phyloP scores from a whole-genome alignment of 1,140 invertebrate species.

The Eufriesea mexicana region DNA sequence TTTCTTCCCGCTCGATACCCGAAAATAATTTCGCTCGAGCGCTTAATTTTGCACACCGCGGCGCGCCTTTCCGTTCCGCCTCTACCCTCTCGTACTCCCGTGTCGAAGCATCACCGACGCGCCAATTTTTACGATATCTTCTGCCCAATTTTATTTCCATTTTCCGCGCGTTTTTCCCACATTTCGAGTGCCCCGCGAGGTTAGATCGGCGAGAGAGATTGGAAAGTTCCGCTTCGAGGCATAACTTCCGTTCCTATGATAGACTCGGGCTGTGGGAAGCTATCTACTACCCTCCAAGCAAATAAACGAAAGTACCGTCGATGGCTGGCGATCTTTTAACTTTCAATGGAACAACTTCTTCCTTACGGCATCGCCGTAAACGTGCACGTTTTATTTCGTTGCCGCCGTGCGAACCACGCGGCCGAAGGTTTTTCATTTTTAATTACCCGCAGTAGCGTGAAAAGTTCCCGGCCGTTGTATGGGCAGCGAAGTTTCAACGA shows the following conservation, averaged over 20 bases:
- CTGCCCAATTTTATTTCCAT: too few relatives aligned
- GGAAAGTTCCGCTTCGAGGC: background rate
- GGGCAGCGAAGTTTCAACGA: conserved; percentile 60
- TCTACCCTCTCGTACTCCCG: too few relatives aligned
- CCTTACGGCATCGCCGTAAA: conserved; percentile 57
- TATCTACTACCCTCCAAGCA: background rate
- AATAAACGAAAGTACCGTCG: conserved; percentile 26
- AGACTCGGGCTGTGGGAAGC: background rate
- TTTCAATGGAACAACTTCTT: conserved; percentile 64
- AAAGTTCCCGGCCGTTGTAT: conserved; percentile 53
- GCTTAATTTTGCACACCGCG: conserved; percentile 38
- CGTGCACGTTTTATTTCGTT: conserved; percentile 59
- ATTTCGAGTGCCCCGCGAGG: too few relatives aligned
- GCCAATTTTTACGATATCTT: too few relatives aligned
- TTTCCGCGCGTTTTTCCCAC: too few relatives aligned
- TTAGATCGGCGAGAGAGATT: too few relatives aligned
- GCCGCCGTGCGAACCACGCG: conserved; percentile 39
- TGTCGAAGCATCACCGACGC: too few relatives aligned
- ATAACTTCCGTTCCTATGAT: background rate
- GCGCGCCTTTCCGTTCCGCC: background rate
- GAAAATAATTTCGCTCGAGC: conserved; percentile 58
- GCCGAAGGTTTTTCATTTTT: conserved; percentile 65
- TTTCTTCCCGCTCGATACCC: conserved; percentile 40
- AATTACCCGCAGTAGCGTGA: conserved; percentile 55
- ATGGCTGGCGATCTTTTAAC: conserved; percentile 58